These are phyloP conservation scores for Anser cygnoides DNA, from an alignment of 2,113 vertebrate species.

Conservation along the genomic window DNA sequence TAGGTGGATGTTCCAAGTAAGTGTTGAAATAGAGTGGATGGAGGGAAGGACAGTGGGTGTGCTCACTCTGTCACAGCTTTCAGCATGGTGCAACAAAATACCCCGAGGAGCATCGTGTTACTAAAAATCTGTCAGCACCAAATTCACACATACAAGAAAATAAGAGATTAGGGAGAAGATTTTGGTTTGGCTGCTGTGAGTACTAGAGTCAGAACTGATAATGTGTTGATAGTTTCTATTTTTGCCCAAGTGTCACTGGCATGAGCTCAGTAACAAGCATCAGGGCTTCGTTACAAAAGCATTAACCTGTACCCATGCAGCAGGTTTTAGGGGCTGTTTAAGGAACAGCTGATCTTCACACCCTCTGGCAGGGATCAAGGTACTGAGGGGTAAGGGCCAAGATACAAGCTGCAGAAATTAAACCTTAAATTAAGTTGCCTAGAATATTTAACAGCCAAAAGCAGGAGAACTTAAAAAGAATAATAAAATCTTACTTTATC, in stretches of 20 bases:
- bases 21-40: neutral
- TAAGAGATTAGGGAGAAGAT: neutral
- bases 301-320: neutral
- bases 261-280: neutral
- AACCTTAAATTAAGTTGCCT: neutral
- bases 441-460: neutral
- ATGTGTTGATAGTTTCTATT: neutral
- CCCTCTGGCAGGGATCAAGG: neutral
- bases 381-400: neutral
- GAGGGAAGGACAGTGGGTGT: neutral
- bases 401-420: neutral
- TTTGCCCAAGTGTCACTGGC: neutral
- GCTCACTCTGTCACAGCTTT: neutral
- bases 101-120: neutral
- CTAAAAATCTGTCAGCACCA: neutral
- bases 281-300: neutral
- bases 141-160: neutral
- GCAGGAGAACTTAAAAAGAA: neutral
- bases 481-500: constrained; percentile 84
- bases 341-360: neutral
- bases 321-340: neutral
- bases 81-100: neutral
- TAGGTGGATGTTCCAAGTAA: neutral
- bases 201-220: neutral
- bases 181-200: neutral